Evolutionary conservation across 2,888 invertebrate genomes (phyloP).

Genomic region (Trachelus iudaicus): DNA sequence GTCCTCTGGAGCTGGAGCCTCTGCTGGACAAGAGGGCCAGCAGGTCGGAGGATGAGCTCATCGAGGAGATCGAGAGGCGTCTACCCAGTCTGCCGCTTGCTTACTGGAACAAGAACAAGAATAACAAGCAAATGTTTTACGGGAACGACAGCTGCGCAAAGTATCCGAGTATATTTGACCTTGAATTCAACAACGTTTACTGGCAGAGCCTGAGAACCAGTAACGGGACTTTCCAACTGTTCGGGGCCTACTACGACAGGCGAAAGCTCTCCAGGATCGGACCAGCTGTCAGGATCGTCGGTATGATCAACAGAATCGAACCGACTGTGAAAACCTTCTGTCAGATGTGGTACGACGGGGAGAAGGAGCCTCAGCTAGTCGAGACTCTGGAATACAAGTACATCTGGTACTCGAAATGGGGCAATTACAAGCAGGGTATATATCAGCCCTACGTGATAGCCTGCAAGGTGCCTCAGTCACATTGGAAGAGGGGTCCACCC

Average conservation of each 20-base stretch:
- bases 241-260: constrained; percentile 89
- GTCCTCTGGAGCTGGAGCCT: constrained; percentile 68
- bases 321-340: constrained; percentile 85
- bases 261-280: constrained; percentile 82
- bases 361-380: constrained; percentile 82
- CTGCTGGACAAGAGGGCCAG: constrained; percentile 72
- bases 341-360: constrained; percentile 90
- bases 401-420: constrained; percentile 95
- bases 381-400: constrained; percentile 91
- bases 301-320: constrained; percentile 90
- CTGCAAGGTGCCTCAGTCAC: constrained; percentile 83
- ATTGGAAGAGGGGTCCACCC: constrained; percentile 78
- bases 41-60: constrained; percentile 79
- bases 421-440: constrained; percentile 90
- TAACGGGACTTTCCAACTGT: constrained; percentile 91
- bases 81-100: constrained; percentile 87
- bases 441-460: constrained; percentile 92
- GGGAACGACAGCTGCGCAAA: constrained; percentile 79
- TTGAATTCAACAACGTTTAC: constrained; percentile 93
- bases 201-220: constrained; percentile 88
- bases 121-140: constrained; percentile 52
- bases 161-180: constrained; percentile 88
- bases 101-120: constrained; percentile 85
- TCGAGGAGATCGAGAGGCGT: constrained; percentile 81
- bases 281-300: constrained; percentile 85